phyloP scores from a whole-genome alignment of 2,888 invertebrate species.

The Apocheima hispidaria region DNA sequence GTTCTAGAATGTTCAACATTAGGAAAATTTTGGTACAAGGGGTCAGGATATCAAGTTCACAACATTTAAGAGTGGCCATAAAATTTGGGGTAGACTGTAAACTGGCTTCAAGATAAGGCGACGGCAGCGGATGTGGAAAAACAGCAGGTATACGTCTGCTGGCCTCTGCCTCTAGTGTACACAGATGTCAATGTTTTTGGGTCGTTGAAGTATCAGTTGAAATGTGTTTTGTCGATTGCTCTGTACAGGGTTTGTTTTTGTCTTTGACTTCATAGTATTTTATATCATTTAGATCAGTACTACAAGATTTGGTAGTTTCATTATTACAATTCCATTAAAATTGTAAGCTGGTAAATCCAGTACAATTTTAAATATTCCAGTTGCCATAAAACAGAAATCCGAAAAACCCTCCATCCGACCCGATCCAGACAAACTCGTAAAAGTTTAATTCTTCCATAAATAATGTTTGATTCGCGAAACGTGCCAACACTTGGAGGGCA shows the following conservation, averaged over 20 bases:
- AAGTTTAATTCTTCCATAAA: conserved; percentile 25
- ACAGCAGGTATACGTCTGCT: conserved; percentile 20
- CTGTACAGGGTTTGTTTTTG: background rate
- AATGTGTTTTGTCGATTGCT: background rate
- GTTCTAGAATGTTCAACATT: no score
- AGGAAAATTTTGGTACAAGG: no score
- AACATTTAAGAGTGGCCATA: background rate
- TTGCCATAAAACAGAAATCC: background rate
- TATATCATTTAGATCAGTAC: no score
- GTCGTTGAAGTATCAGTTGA: background rate
- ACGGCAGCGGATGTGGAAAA: conserved; percentile 21
- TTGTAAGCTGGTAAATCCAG: background rate
- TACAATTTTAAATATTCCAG: background rate
- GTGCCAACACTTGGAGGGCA: conserved; percentile 20
- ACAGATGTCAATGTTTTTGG: conserved; percentile 13
- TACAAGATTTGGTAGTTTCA: no score
- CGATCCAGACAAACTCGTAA: conserved; percentile 13
- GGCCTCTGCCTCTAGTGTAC: background rate
- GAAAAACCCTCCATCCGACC: background rate
- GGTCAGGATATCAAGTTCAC: background rate
- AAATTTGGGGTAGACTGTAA: conserved; percentile 2
- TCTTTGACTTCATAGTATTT: no score
- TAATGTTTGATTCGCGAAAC: conserved; percentile 22
- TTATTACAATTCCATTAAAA: no score
- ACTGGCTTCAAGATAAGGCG: conserved; percentile 18